These are phyloP conservation scores for Coregonus clupeaformis DNA, from an alignment of 2,113 vertebrate genomes.

Conservation along the genomic window DNA sequence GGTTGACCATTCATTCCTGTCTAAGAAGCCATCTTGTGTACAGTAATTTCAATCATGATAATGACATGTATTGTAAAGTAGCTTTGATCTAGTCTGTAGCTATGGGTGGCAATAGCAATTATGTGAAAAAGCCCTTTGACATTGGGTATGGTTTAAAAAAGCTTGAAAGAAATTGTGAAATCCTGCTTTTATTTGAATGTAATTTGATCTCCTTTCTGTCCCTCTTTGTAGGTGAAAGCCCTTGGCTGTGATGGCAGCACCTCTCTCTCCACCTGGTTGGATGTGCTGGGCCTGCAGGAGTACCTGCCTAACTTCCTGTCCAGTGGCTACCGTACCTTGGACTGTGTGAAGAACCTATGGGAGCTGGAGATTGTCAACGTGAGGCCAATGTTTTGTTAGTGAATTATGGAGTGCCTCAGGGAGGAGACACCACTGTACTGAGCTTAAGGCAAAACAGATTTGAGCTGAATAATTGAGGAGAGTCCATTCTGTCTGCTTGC, in stretches of 20 bases:
- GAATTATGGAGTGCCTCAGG: constrained; percentile 49
- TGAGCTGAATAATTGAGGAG: constrained; percentile 70
- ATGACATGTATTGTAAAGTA: too few species aligned
- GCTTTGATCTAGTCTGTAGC: not conserved
- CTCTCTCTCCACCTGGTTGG: constrained; percentile 90
- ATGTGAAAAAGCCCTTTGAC: too few species aligned
- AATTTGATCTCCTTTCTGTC: not conserved
- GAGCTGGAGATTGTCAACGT: constrained; percentile 97
- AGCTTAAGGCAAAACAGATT: constrained; percentile 69
- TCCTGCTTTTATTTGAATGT: not conserved
- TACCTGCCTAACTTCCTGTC: constrained; percentile 94
- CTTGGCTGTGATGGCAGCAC: constrained; percentile 88
- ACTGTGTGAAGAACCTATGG: constrained; percentile 97
- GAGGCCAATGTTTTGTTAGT: constrained; percentile 58
- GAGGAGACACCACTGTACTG: constrained; percentile 46
- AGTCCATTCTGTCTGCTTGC: constrained; percentile 59
- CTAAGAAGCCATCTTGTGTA: too few species aligned
- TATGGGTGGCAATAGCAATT: not conserved
- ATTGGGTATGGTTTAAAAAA: not conserved
- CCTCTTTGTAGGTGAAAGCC: constrained; percentile 81
- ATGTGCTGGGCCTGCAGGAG: constrained; percentile 89
- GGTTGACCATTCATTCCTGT: not conserved
- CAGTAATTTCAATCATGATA: not conserved
- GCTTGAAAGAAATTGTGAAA: not conserved
- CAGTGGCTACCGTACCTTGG: constrained; percentile 92